Base-by-base conservation (phyloP, 2,113 vertebrate genomes). In the Bufo gargarizans region DNA sequence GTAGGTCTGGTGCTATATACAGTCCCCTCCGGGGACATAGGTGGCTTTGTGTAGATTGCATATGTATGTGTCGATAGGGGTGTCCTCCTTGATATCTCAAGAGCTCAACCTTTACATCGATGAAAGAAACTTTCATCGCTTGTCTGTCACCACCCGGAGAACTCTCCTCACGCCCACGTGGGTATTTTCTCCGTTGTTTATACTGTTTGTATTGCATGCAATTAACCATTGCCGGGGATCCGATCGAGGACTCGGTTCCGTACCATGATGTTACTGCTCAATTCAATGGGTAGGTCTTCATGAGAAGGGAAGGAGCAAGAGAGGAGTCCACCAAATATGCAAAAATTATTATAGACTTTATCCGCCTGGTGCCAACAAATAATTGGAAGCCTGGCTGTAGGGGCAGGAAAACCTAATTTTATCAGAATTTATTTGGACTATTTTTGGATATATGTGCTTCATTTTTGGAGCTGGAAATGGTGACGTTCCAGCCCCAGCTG, bases 161-260 rank as follows among this genome's bases (percentile, higher is more conserved):
- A 71, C 33, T 71, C 69, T 71, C 13, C 43, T 72, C 1, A 71
- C 67, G 11, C 11, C 45, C 76, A 86, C 63, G 76, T 80, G 85
- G 84, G 53, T 45, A 61, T 61, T 78, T 55, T 59, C 13, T n/a
- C 6, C 53, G 20, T 20, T 33, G 33, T 53, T 6, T 19, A 11
- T 0, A 53, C 3, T n/a, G 50, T 77, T 77, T 5, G 50, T 49
- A 49, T 13, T 33, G 45, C 47, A 19, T 19, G 10, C 10, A 56
- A 56, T 14, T 22, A 56, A n/a, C 10, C 9, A 6, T 33, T 4
- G 14, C 43, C 43, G 14, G 72, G 43, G 2, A 14, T 72, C 22
- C 1, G 69, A 14, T 14, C 1, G 72, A 22, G 63, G 20, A n/a
- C 0, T 72, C 69, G 11, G 50, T 3, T 77, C 74, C 49, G 2